Base-by-base conservation (phyloP, 2,797 vertebrate species). In the Danio jaintianensis region DNA sequence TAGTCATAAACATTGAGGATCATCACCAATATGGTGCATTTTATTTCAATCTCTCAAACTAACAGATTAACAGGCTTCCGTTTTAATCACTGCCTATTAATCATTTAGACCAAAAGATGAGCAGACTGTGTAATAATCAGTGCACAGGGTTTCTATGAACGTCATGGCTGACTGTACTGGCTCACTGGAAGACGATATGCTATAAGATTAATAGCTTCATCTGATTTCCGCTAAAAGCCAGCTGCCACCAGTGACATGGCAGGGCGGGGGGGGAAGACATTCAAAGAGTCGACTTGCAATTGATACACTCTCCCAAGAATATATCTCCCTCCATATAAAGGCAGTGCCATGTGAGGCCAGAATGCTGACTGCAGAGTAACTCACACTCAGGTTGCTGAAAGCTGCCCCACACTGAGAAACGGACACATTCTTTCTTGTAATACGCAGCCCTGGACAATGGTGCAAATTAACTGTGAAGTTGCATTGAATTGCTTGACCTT, bases 261-360 rank as follows among this genome's bases (percentile, higher is more conserved):
- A n/a, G 74, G 52, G 78, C 13, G 72, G 47, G 79, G 72, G 47
- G 79, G 81, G 70, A 16, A 55, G 72, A 83, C 90, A 90, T 93
- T 90, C 90, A 91, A 90, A 91, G 89, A 87, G 53, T 90, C 80
- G 85, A 86, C 90, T 90, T 93, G 92, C 91, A 93, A 94, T 92
- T 87, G 92, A 94, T 88, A 93, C 16, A 16, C 88, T 86, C 91
- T 91, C 92, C 92, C 86, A 89, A 92, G 91, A 94, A 94, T 92
- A 92, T 90, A 91, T 92, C 91, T 86, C 86, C 90, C 22, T 91
- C 92, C 94, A 89, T 94, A 93, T 92, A 94, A 94, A 94, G 94
- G 86, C 92, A 93, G 83, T 83, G 74, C 83, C 79, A 82, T 86
- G 88, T 80, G 84, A 90, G 82, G 84, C 69, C 88, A 87, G 89